Base-by-base conservation (phyloP, 2,888 invertebrate genomes). In the Xylocampa areola region DNA sequence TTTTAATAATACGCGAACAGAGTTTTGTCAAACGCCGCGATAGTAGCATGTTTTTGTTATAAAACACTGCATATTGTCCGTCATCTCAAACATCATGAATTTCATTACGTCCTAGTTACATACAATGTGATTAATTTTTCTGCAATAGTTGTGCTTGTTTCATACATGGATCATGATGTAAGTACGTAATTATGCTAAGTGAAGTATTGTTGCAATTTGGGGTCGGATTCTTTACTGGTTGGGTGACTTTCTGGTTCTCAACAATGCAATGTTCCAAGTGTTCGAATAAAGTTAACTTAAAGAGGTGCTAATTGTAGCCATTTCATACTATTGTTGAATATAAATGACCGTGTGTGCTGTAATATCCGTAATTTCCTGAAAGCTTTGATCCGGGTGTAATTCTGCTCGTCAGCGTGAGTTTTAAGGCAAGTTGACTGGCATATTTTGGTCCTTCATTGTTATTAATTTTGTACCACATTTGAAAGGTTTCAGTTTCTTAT, bases 11-110 rank as follows among this genome's bases (percentile, higher is more conserved):
- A 37, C 72, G 61, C 70, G 77, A 78, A 68, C 73, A 66, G 72
- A 75, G 59, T 73, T 63, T 63, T 64, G 61, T 52, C 40, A 35
- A 29, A 41, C 72, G 53, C 60, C 73, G 74, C 66, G 77, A 71
- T 80, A 77, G 80, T 68, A 71, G 77, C 79, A 68, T 80, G 86
- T 82, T 68, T 85, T 83, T 76, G 74, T 73, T 58, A 32, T 57
- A 65, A 84, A 84, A 84, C 75, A 74, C 54, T 51, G 70, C 66
- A 45, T 25, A 48, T 62, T 71, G 53, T 64, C 41, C 25, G 29
- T 55, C 48, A 59, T 54, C 49, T 35, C 57, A 52, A 23, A 36
- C 55, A 62, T 68, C 41, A 49, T 58, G 47, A 35, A 45, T 61
- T 51, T 55, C 62, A 39, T 45, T 61, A 39, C 53, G 65, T 40